These are phyloP conservation scores for Metopia argyrocephala DNA, from an alignment of 2,888 invertebrate species.

Conservation along the genomic window DNA sequence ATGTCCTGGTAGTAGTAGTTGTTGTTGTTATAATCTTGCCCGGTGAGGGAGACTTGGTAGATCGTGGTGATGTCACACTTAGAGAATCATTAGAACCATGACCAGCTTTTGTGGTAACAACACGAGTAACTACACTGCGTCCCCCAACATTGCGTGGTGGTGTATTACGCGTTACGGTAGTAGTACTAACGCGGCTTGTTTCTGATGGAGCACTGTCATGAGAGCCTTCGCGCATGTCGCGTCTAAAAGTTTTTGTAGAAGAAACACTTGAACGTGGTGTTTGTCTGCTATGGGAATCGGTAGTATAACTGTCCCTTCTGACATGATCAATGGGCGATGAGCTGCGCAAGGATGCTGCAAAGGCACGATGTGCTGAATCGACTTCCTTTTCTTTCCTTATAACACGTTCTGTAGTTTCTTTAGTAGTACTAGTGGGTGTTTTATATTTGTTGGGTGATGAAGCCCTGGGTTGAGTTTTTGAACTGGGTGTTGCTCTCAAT, in stretches of 20 bases:
- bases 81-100: constrained; percentile 71
- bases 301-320: constrained; percentile 79
- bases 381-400: constrained; percentile 74
- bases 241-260: constrained; percentile 70
- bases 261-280: constrained; percentile 75
- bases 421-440: constrained; percentile 64
- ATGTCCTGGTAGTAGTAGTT: constrained; percentile 65
- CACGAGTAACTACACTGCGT: constrained; percentile 68
- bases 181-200: constrained; percentile 76
- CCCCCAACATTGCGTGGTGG: constrained; percentile 71
- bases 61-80: constrained; percentile 69
- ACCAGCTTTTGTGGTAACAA: constrained; percentile 70
- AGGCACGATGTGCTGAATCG: constrained; percentile 87
- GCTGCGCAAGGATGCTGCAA: constrained; percentile 85
- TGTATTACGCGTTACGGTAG: constrained; percentile 74
- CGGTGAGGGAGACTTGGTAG: constrained; percentile 69
- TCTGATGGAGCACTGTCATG: constrained; percentile 77
- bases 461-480: constrained; percentile 47
- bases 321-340: constrained; percentile 82
- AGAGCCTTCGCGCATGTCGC: constrained; percentile 76
- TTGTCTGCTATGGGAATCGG: constrained; percentile 68
- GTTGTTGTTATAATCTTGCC: constrained; percentile 63
- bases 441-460: constrained; percentile 64
- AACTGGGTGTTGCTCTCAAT: not conserved
- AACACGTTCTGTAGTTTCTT: constrained; percentile 68